These are phyloP conservation scores for Ypsolopha scabrella DNA, from an alignment of 2,888 invertebrate genomes.

Conservation along the genomic window DNA sequence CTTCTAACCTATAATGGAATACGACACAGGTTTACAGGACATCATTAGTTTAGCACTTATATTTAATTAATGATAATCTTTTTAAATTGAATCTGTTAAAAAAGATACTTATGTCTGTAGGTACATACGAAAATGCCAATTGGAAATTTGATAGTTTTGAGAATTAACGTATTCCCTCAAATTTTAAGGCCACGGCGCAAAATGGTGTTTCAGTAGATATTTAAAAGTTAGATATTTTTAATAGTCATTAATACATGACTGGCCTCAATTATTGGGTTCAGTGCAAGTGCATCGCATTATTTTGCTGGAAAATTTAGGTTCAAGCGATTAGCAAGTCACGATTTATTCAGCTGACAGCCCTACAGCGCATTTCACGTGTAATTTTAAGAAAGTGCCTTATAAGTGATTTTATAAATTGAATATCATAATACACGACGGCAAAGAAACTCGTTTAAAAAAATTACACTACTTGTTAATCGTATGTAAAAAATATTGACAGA, in stretches of 20 bases:
- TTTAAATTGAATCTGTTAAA: constrained; percentile 16
- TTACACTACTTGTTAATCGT: constrained; percentile 31
- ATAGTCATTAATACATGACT: constrained; percentile 39
- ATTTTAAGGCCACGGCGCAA: constrained; percentile 68
- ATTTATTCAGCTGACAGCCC: neutral
- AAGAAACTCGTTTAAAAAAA: constrained; percentile 28
- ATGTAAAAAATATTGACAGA: constrained; percentile 60
- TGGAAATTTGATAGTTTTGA: constrained; percentile 21
- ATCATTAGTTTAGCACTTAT: constrained; percentile 35
- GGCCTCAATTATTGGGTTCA: constrained; percentile 49
- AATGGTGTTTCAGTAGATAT: constrained; percentile 66
- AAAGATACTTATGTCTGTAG: constrained; percentile 23
- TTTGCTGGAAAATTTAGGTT: neutral
- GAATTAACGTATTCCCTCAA: constrained; percentile 61
- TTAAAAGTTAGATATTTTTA: constrained; percentile 39
- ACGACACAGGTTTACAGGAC: constrained; percentile 36
- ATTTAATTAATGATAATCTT: constrained; percentile 37
- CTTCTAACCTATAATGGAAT: constrained; percentile 52
- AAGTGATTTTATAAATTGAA: constrained; percentile 1
- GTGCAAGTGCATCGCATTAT: constrained; percentile 16
- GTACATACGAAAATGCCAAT: constrained; percentile 38
- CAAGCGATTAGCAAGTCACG: too few species aligned
- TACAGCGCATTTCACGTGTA: neutral
- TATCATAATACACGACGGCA: constrained; percentile 17
- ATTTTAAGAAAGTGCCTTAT: neutral